phyloP scores from a whole-genome alignment of 2,888 invertebrate genomes.

The Tenodera sinensis region DNA sequence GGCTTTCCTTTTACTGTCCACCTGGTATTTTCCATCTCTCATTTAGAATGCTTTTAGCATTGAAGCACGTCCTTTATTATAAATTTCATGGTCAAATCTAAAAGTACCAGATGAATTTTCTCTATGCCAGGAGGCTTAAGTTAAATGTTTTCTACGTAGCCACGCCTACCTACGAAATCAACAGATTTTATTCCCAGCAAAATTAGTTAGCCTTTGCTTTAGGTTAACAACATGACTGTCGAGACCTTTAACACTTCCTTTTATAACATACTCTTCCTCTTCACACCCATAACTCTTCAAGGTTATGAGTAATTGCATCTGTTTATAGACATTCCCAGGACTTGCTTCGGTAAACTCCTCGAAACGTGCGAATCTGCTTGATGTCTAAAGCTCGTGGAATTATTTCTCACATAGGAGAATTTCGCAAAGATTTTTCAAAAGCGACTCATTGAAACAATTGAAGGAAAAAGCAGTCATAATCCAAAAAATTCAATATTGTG shows the following conservation, averaged over 20 bases:
- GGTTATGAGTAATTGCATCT: not conserved
- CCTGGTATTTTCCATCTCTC: not conserved
- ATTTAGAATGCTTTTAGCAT: not conserved
- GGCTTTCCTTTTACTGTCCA: not conserved
- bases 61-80: not conserved
- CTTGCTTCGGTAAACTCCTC: too few relatives aligned
- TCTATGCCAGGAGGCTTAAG: not conserved
- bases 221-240: not conserved
- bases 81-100: not conserved
- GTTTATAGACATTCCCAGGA: too few relatives aligned
- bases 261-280: not conserved
- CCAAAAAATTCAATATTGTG: too few relatives aligned
- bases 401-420: too few relatives aligned
- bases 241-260: not conserved
- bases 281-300: not conserved
- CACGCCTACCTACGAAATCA: not conserved
- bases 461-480: too few relatives aligned
- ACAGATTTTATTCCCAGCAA: not conserved
- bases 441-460: too few relatives aligned
- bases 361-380: too few relatives aligned
- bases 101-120: not conserved
- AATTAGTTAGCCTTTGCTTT: not conserved
- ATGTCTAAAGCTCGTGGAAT: too few relatives aligned
- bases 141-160: not conserved
- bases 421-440: too few relatives aligned